phyloP scores from a whole-genome alignment of 1,140 invertebrate genomes.

The Bombus polaris region DNA sequence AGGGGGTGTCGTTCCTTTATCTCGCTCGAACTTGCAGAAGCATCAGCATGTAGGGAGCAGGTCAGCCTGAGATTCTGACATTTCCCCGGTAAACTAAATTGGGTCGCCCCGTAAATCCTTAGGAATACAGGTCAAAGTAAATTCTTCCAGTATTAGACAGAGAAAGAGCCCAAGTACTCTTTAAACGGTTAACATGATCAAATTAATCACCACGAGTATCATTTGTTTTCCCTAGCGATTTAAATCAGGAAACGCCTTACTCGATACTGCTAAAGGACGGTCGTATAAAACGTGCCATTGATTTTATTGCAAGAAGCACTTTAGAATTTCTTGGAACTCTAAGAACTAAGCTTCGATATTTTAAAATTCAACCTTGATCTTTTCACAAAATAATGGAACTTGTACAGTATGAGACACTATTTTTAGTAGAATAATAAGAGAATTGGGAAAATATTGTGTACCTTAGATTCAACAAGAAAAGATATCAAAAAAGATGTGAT shows the following conservation, averaged over 20 bases:
- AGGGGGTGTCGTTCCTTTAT: conserved; percentile 24
- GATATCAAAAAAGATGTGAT: too few species aligned
- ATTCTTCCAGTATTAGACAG: conserved; percentile 37
- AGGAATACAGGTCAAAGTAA: conserved; percentile 42
- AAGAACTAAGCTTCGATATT: background rate
- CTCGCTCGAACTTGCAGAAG: conserved; percentile 26
- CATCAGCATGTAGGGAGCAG: conserved; percentile 32
- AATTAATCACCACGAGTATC: conserved; percentile 3
- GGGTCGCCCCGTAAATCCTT: conserved; percentile 70
- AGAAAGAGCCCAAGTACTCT: background rate
- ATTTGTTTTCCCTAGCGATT: background rate
- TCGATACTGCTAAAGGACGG: too few species aligned
- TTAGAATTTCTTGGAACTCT: background rate
- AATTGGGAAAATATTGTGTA: background rate
- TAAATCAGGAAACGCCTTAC: background rate
- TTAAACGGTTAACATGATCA: conserved; percentile 23
- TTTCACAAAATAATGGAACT: background rate
- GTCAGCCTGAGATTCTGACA: conserved; percentile 57
- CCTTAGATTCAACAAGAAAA: background rate
- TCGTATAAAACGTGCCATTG: background rate
- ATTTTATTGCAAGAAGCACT: background rate
- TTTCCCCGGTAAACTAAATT: conserved; percentile 72
- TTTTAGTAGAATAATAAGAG: background rate
- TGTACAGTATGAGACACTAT: background rate
- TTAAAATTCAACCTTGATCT: background rate